Conservation (phyloP, 2,888 invertebrate genomes). For the Atrina japonica region DNA sequence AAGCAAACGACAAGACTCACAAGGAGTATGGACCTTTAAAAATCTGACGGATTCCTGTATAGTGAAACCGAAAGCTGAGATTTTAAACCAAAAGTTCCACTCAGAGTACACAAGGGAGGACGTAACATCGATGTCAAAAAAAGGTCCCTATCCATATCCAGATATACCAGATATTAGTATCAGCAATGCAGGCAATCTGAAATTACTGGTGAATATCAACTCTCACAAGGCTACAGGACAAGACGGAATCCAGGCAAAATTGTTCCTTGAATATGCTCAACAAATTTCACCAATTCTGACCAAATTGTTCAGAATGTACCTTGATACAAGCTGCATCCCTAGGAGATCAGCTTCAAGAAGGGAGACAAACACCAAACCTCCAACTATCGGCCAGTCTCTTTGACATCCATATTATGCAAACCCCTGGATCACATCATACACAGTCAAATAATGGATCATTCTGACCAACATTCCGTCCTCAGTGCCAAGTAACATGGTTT, state of each 20-base stretch:
- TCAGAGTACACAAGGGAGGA: no score
- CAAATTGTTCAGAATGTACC: not conserved
- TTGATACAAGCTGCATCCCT: not conserved
- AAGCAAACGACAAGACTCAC: no score
- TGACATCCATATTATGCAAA: not conserved
- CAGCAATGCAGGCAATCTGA: not conserved
- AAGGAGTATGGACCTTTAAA: no score
- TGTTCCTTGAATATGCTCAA: no score
- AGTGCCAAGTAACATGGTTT: constrained; percentile 20
- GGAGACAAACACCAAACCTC: not conserved
- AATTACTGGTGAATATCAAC: not conserved
- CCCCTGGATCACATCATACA: not conserved
- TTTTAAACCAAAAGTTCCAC: no score
- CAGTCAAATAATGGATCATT: not conserved
- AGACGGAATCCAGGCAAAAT: not conserved
- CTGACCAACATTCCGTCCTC: not conserved
- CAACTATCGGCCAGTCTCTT: not conserved
- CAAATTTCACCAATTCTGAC: not conserved
- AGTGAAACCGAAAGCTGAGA: no score
- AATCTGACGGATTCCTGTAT: no score
- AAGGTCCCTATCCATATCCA: no score
- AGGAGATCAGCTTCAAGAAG: constrained; percentile 1
- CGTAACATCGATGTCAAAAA: no score
- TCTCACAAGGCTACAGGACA: constrained; percentile 1
- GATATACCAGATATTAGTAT: no score